Evolutionary conservation across 2,797 vertebrate genomes (phyloP).

Genomic region (Diplodus puntazzo): DNA sequence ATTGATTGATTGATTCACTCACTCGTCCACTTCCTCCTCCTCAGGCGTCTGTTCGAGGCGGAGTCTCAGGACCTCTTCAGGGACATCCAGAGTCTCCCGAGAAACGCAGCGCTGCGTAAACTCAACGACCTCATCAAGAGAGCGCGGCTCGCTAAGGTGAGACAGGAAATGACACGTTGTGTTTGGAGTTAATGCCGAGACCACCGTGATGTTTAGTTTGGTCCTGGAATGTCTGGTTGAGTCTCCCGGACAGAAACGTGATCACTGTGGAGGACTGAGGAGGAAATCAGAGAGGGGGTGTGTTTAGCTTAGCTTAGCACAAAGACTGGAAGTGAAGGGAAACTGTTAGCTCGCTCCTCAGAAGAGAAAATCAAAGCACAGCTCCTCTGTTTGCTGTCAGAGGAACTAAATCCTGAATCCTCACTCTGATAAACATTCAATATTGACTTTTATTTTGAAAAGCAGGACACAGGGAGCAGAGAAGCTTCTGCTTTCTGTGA

Average conservation of each 20-base stretch:
- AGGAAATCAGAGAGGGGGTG: too few species aligned
- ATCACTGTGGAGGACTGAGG: too few species aligned
- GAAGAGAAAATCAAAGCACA: background rate
- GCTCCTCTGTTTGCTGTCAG: background rate
- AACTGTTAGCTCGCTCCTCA: background rate
- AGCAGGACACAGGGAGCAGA: background rate
- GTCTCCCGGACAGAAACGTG: background rate
- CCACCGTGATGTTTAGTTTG: background rate
- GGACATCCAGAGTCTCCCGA: constrained; percentile 95
- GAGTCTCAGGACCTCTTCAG: constrained; percentile 96
- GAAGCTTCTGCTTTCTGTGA: background rate
- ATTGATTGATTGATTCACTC: background rate
- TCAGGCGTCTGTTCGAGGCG: constrained; percentile 91
- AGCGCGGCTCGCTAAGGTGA: constrained; percentile 96
- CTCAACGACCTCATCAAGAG: constrained; percentile 98
- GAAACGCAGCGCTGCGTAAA: constrained; percentile 95
- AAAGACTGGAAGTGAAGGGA: background rate
- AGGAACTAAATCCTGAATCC: background rate
- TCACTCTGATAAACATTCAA: too few species aligned
- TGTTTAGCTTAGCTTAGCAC: constrained; percentile 20
- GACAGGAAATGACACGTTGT: constrained; percentile 42
- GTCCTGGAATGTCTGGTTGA: constrained; percentile 25
- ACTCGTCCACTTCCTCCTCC: background rate
- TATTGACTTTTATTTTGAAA: background rate
- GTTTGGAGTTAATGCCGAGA: background rate